Conservation (phyloP, 1,140 invertebrate genomes). For the Sarcophaga peregrina region DNA sequence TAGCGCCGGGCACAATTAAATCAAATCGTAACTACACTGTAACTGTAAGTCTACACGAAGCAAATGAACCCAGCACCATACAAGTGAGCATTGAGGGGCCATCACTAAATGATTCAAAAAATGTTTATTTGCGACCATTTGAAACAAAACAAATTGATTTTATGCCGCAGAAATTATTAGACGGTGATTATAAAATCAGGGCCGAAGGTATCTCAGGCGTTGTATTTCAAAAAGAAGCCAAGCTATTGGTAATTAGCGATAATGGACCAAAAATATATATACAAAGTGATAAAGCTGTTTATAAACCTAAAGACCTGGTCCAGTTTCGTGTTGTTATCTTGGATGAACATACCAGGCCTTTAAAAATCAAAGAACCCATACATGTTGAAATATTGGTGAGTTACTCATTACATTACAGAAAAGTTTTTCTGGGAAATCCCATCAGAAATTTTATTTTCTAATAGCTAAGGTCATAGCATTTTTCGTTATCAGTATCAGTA, state of each 20-base stretch:
- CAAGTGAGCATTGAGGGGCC: conserved; percentile 79
- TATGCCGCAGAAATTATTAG: conserved; percentile 74
- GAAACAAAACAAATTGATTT: conserved; percentile 77
- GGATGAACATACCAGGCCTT: conserved; percentile 78
- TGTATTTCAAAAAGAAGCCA: conserved; percentile 78
- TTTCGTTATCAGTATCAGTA: background rate
- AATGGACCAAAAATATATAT: conserved; percentile 90
- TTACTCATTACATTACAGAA: background rate
- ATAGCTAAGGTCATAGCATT: background rate
- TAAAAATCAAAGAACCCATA: conserved; percentile 61
- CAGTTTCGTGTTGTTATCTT: conserved; percentile 86
- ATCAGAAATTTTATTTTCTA: background rate
- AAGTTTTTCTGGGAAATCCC: too few species aligned
- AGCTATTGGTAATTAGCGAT: conserved; percentile 80
- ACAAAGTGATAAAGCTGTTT: conserved; percentile 94
- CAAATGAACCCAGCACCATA: conserved; percentile 73
- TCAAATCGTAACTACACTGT: conserved; percentile 87
- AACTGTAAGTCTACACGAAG: conserved; percentile 75
- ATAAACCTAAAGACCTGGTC: conserved; percentile 87
- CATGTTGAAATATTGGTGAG: conserved; percentile 50
- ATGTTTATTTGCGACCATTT: conserved; percentile 75
- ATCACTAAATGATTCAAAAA: conserved; percentile 76
- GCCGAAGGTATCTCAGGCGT: conserved; percentile 79
- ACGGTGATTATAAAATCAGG: conserved; percentile 81
- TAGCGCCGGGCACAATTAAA: conserved; percentile 82